Evolutionary conservation across 2,113 vertebrate species (phyloP), one percentile per base, ranked within the genome.

Genomic region (Piprites chloris): DNA sequence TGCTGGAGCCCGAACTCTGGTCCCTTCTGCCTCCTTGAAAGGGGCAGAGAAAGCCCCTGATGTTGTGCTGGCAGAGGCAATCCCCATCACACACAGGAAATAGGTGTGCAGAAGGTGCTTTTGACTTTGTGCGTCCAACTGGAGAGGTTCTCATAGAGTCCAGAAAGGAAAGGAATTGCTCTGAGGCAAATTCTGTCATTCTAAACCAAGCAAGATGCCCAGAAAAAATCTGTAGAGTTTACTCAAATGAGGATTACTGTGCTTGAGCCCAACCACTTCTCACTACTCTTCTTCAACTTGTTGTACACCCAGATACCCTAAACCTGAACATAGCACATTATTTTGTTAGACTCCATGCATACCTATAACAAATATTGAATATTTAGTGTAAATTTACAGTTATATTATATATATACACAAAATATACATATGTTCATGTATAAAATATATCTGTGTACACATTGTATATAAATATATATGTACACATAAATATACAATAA

Each of bases 61-160:
- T 1, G 12, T 49, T 8, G 3, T 1, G 6, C 39, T 80, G 88
- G 47, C 77, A 89, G 69, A 52, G 46, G 13, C 18, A 73, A 13
- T 58, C 18, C 52, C 39, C 41, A 8, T 27, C 1, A 1, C 56
- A 50, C 15, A 4, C 0, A 2, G 20, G 18, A 23, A 88, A 53
- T 0, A 32, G 39, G 18, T 9, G 52, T 37, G 67, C 67, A 75
- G 52, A 85, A 88, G 35, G 28, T 3, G 2, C 62, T 93, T 79
- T 73, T 76, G 67, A 68, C 21, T 86, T 65, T 58, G 37, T 71
- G 71, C 1, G 1, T 27, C 30, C 72, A 55, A 30, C 12, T 11
- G 5, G 67, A 83, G 67, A 52, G 0, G 3, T 65, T 56, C 44
- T 49, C 33, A 23, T 35, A 27, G 72, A 21, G 12, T 47, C 37